Percentiles rank a stretch among this genome's conserved stretches.
phyloP scores from a whole-genome alignment of 1,140 invertebrate genomes.

The Drosophila kurseongensis region DNA sequence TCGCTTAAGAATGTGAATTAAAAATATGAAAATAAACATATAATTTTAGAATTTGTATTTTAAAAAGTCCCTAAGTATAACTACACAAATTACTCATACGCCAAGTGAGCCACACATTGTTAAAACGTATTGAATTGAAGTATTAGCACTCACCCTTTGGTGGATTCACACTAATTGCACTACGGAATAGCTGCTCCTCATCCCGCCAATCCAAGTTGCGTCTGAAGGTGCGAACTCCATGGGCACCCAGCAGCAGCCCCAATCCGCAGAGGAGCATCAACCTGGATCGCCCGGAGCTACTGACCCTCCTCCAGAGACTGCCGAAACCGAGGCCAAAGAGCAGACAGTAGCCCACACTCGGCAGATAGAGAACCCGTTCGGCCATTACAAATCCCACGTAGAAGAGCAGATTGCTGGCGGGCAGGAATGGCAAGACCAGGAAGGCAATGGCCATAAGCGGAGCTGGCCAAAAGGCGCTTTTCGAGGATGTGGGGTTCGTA shows the following conservation, averaged over 20 bases:
- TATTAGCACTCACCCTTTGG: constrained; percentile 93
- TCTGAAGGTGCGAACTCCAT: constrained; percentile 88
- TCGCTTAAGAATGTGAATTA: no score
- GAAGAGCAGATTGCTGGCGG: constrained; percentile 97
- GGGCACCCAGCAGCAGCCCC: constrained; percentile 81
- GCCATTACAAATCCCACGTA: constrained; percentile 98
- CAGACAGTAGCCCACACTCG: constrained; percentile 98
- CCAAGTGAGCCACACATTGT: no score
- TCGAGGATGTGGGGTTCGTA: not conserved
- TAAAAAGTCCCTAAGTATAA: no score
- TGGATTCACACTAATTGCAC: constrained; percentile 96
- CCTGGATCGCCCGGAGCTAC: constrained; percentile 46
- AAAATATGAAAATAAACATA: no score
- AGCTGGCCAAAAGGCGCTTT: constrained; percentile 17
- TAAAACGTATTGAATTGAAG: no score
- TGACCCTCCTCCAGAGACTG: constrained; percentile 82
- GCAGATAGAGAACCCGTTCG: constrained; percentile 97
- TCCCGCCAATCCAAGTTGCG: constrained; percentile 96
- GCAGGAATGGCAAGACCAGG: constrained; percentile 95
- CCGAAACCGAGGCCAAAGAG: constrained; percentile 94
- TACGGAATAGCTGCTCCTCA: constrained; percentile 96
- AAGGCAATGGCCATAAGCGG: constrained; percentile 93
- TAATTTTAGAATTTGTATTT: no score
- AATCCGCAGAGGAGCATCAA: constrained; percentile 77
- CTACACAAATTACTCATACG: no score